Base-by-base conservation (phyloP, 2,888 invertebrate genomes). In the Meiosimyza decipiens region DNA sequence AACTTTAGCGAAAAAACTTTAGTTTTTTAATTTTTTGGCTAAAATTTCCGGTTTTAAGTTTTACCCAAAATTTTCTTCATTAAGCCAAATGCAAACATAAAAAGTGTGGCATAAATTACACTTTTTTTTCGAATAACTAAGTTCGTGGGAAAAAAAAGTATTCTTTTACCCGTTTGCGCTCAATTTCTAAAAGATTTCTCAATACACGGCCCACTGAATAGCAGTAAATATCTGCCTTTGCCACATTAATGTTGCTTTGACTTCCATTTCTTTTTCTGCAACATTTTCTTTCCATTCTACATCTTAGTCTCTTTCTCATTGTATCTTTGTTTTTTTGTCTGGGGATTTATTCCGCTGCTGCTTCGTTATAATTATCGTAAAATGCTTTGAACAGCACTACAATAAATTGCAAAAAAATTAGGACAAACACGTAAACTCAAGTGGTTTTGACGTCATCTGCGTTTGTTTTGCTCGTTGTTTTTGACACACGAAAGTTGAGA, bases 301-400 rank as follows among this genome's bases (percentile, higher is more conserved):
- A 50, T 47, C 13, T 40, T 22, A 49, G 49, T 22, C 49, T 68
- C 13, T 57, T 11, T 51, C n/a, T 59, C 18, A 12, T 5, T 22
- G 12, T 57, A 15, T n/a, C 57, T 57, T 65, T 15, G 15, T 66
- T 52, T 54, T 66, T 40, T 40, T 40, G 40, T 40, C 40, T 40
- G 12, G 40, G 13, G n/a, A 54, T 16, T 16, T 50, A 22, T 28
- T 59, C n/a, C 47, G 47, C 50, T 59, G 22, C 59, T 22, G 50
- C 57, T 59, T 50, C 51, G 69, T n/a, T 51, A 52, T 69, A 69
- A 69, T 69, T 69, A 69, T 51, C 60, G 69, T 69, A 69, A 69
- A 69, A 60, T 69, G 60, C 60, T 69, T 62, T 69, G 51, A 69
- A 22, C 68, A 59, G 40, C 68, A n/a, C 59, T 57, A 59, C 68